A percentile compares a stretch with the other conserved stretches of the same genome.
These are phyloP conservation scores for Muscidifurax raptorellus DNA, from an alignment of 1,140 invertebrate genomes.

Conservation along the genomic window DNA sequence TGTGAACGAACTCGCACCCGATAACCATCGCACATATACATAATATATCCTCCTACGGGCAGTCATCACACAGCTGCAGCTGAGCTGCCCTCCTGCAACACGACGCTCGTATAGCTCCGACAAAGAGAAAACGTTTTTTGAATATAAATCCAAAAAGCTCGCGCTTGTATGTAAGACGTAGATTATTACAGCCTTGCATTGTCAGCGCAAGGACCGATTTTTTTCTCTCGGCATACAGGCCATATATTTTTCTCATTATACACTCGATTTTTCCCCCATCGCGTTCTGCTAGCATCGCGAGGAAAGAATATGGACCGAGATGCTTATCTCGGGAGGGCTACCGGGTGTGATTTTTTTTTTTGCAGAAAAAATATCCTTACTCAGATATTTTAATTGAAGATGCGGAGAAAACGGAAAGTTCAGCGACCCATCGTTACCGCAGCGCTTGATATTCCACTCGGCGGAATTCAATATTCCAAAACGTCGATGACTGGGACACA, in stretches of 20 bases:
- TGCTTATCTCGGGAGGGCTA: constrained; percentile 11
- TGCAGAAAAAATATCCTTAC: background rate
- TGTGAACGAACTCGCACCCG: background rate
- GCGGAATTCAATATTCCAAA: constrained; percentile 32
- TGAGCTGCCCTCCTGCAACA: background rate
- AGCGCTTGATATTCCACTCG: background rate
- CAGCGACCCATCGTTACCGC: background rate
- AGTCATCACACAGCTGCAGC: no score
- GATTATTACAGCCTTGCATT: constrained; percentile 64
- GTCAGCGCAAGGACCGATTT: constrained; percentile 63
- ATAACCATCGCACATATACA: background rate
- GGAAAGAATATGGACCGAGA: constrained; percentile 18
- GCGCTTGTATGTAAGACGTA: no score
- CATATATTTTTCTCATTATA: constrained; percentile 40
- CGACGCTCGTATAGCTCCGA: no score
- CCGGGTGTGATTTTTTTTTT: background rate
- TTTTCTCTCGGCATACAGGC: no score
- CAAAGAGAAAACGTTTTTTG: no score
- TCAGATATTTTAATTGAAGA: background rate
- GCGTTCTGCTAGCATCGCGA: background rate
- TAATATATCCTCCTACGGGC: constrained; percentile 26
- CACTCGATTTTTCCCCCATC: constrained; percentile 45
- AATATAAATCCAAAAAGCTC: constrained; percentile 57
- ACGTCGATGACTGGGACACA: constrained; percentile 24
- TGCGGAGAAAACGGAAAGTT: background rate